A percentile compares a stretch with the other conserved stretches of the same genome.
Evolutionary conservation across 2,113 vertebrate species (phyloP).

Genomic region (Genyomyrus donnyi): DNA sequence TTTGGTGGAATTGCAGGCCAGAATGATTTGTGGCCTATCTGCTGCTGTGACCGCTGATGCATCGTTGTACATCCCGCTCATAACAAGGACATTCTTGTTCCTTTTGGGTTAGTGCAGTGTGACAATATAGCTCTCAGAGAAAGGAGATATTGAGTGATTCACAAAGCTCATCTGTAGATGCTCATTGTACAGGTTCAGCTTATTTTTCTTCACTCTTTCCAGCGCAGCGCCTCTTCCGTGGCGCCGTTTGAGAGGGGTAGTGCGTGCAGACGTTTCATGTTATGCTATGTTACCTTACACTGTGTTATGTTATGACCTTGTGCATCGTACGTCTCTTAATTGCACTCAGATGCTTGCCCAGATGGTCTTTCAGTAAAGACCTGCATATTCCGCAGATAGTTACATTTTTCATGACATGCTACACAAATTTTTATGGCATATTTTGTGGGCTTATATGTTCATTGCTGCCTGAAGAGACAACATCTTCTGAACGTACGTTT

Average conservation of each 20-base stretch:
- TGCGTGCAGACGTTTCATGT: not conserved
- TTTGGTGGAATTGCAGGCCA: not conserved
- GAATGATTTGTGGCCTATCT: not conserved
- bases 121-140: not conserved
- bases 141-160: not conserved
- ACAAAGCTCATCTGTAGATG: not conserved
- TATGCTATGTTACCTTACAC: not conserved
- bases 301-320: not conserved
- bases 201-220: not conserved
- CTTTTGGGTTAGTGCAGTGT: not conserved
- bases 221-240: not conserved
- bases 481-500: not conserved
- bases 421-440: conserved; percentile 5
- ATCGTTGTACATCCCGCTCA: not conserved
- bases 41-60: not conserved
- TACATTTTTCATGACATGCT: not conserved
- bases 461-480: not conserved
- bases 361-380: not conserved
- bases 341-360: not conserved
- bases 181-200: not conserved
- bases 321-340: not conserved
- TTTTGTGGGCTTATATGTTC: not conserved
- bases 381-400: not conserved
- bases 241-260: not conserved
- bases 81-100: not conserved